Evolutionary conservation across 2,113 vertebrate species (phyloP), one percentile per base, ranked within the genome.

Genomic region (Cacatua alba): DNA sequence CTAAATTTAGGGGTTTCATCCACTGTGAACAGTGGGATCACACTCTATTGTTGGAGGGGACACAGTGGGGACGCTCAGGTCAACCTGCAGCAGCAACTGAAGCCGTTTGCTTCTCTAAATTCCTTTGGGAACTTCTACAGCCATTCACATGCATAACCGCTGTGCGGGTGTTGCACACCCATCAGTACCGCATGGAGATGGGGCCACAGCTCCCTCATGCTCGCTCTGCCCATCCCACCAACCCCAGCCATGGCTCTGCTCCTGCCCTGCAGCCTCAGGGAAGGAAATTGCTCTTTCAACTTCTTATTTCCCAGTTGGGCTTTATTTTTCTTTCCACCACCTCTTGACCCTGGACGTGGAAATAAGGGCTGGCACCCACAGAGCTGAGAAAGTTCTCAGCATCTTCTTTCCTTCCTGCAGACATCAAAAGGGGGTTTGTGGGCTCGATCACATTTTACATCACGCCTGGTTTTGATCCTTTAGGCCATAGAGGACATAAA

Each of bases 321-420:
- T 96, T 91, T 97, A 82, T 96, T 97, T 94, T 92, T 89, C 83
- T 96, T 94, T 95, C 96, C 95, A 97, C 67, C 94, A 95, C 96
- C 96, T 95, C 93, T 91, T 97, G 97, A 98, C 97, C 96, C 57
- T 95, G 90, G 84, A 92, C 6, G 77, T 97, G 94, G 96, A 97
- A 97, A 90, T 95, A 92, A 88, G 62, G 70, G 69, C 82, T 67
- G 89, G 89, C 10, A 33, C 94, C 95, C 95, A 88, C 79, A 39
- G 93, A 97, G 95, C 91, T 96, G 95, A 94, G 95, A 96, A 97
- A 97, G 96, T 97, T 97, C 97, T 95, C 96, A 97, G 94, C 96
- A 97, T 97, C 97, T 97, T 97, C 96, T 97, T 97, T 95, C 97
- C 97, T 97, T 97, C 96, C 96, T 97, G 96, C 64, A 71, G 85